These are phyloP conservation scores for Megalurothrips usitatus DNA, from an alignment of 2,888 invertebrate genomes.

Conservation along the genomic window DNA sequence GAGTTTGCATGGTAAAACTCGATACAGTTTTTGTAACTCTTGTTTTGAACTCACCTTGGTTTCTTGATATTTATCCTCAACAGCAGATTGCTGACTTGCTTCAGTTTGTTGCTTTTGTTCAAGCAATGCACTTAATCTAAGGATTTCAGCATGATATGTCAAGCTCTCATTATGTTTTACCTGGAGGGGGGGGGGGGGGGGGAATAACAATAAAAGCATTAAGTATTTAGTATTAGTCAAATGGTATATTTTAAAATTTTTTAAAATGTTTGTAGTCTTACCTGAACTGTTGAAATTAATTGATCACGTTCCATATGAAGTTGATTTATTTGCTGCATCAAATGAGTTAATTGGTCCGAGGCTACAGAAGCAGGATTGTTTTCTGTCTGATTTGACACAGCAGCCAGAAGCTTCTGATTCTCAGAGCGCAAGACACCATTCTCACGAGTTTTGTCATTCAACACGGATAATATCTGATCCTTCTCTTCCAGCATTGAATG, in stretches of 20 bases:
- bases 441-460: constrained; percentile 34
- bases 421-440: constrained; percentile 36
- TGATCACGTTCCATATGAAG: constrained; percentile 57
- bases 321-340: constrained; percentile 43
- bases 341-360: constrained; percentile 39
- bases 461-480: constrained; percentile 37
- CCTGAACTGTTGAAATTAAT: constrained; percentile 60
- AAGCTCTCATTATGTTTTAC: constrained; percentile 81
- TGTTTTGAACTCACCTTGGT: too few relatives aligned
- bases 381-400: constrained; percentile 22
- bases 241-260: neutral
- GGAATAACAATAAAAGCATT: neutral
- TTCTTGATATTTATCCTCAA: too few relatives aligned
- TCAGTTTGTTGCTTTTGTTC: constrained; percentile 40
- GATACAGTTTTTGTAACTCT: too few relatives aligned
- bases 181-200: too few relatives aligned
- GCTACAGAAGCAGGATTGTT: constrained; percentile 26
- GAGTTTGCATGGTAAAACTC: too few relatives aligned
- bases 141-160: constrained; percentile 80
- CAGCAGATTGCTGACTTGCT: constrained; percentile 46
- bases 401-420: constrained; percentile 32
- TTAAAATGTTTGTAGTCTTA: constrained; percentile 12
- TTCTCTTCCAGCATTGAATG: constrained; percentile 42
- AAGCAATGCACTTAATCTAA: constrained; percentile 60
- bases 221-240: too few relatives aligned